These are phyloP conservation scores for Scytalopus superciliaris DNA, from an alignment of 2,113 vertebrate genomes.

Conservation along the genomic window DNA sequence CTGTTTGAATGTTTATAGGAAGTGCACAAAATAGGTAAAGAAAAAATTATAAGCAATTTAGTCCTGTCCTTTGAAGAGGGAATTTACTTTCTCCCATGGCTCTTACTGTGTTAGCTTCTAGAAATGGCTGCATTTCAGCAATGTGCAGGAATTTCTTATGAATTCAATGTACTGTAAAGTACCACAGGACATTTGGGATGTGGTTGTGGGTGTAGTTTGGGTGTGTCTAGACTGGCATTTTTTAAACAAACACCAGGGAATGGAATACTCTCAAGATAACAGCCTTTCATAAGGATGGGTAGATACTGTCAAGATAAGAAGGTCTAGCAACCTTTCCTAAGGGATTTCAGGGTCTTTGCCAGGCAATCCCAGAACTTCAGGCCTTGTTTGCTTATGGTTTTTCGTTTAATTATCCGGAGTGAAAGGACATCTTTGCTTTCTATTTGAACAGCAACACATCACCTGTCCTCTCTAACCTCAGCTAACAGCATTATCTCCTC, in stretches of 20 bases:
- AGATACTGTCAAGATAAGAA: neutral
- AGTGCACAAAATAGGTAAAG: neutral
- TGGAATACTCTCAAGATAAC: neutral
- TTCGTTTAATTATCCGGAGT: constrained; percentile 35
- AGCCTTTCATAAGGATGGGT: neutral
- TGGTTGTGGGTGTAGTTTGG: neutral
- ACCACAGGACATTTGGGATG: neutral
- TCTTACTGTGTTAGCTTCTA: neutral
- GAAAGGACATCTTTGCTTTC: constrained; percentile 39
- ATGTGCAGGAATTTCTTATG: neutral
- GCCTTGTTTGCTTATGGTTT: constrained; percentile 6
- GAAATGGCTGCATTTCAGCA: neutral
- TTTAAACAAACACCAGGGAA: neutral
- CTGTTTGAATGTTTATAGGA: neutral
- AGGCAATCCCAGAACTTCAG: constrained; percentile 1
- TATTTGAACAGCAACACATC: constrained; percentile 38
- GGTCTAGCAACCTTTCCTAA: neutral
- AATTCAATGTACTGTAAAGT: neutral
- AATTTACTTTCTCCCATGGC: neutral
- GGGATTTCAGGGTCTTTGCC: neutral
- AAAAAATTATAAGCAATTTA: neutral
- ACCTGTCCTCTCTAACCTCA: constrained; percentile 16
- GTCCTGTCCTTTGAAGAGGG: neutral
- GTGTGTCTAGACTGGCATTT: neutral
- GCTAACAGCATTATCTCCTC: constrained; percentile 40